Percentiles rank a stretch among this genome's conserved stretches.
phyloP scores from a whole-genome alignment of 2,888 invertebrate species.

The Tethea ocularis region DNA sequence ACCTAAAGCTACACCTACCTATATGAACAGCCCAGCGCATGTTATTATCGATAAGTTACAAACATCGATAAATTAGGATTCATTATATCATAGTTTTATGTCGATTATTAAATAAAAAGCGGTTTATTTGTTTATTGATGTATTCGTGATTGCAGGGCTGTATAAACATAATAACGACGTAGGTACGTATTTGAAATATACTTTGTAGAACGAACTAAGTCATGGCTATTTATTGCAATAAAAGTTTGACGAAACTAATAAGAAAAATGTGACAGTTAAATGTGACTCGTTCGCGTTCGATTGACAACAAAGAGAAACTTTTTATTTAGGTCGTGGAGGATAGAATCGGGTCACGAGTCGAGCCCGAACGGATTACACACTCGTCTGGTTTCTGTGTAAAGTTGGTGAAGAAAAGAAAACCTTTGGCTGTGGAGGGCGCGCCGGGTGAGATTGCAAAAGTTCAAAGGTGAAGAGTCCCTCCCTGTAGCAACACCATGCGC shows the following conservation, averaged over 20 bases:
- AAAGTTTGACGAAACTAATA: slow-evolving; percentile 17
- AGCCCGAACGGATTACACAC: slow-evolving; percentile 45
- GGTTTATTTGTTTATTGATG: too few relatives aligned
- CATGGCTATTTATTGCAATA: slow-evolving; percentile 17
- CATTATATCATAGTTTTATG: too few relatives aligned
- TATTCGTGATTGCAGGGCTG: too few relatives aligned
- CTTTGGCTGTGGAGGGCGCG: slow-evolving; percentile 23
- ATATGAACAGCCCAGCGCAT: too few relatives aligned
- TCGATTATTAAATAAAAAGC: too few relatives aligned
- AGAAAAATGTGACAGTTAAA: slow-evolving; percentile 21
- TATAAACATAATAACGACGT: too few relatives aligned
- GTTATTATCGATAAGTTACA: too few relatives aligned
- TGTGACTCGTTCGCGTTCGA: slow-evolving; percentile 25
- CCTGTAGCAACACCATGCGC: slow-evolving; percentile 15
- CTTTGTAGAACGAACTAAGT: slow-evolving; percentile 1
- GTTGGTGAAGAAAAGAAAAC: slow-evolving; percentile 33
- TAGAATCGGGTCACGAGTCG: slow-evolving; percentile 42
- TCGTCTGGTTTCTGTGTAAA: slow-evolving; percentile 28
- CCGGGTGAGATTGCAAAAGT: slow-evolving; percentile 47
- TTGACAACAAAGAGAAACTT: slow-evolving; percentile 34
- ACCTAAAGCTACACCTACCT: too few relatives aligned
- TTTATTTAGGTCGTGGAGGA: slow-evolving; percentile 30
- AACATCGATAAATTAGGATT: too few relatives aligned
- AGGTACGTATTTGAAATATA: too few relatives aligned
- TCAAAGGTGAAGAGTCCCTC: slow-evolving; percentile 49